Evolutionary conservation across 2,888 invertebrate genomes (phyloP).

Genomic region (Unio delphinus): DNA sequence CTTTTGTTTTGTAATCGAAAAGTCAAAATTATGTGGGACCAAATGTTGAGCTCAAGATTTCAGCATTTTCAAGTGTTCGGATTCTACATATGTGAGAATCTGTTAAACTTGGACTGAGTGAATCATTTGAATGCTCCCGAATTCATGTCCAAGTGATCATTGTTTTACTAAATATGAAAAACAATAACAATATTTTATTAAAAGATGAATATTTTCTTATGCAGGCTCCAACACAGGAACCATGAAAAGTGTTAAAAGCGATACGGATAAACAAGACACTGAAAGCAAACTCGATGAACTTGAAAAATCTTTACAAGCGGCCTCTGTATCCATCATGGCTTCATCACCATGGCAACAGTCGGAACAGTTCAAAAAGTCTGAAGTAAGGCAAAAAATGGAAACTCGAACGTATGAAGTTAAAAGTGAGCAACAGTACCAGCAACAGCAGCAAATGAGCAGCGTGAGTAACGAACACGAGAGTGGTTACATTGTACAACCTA

Average conservation of each 20-base stretch:
- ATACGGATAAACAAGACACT: conserved; percentile 30
- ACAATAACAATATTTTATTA: no score
- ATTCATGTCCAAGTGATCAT: no score
- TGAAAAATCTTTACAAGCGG: conserved; percentile 55
- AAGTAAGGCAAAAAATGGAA: conserved; percentile 35
- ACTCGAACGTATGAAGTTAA: conserved; percentile 39
- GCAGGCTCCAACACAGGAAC: conserved; percentile 37
- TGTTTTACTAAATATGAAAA: no score
- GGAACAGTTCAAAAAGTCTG: conserved; percentile 34
- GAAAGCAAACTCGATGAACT: conserved; percentile 55
- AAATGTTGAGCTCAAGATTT: no score
- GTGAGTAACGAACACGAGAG: conserved; percentile 40
- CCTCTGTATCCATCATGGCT: conserved; percentile 51
- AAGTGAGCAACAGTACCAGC: conserved; percentile 31
- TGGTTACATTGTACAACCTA: conserved; percentile 20
- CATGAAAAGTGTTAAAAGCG: conserved; percentile 13
- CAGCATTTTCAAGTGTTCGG: no score
- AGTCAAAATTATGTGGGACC: no score
- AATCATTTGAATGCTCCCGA: no score
- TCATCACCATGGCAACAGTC: conserved; percentile 38
- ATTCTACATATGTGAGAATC: no score
- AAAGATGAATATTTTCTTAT: no score
- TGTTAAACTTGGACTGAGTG: no score
- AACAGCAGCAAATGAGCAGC: conserved; percentile 37
- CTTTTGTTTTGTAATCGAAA: no score